These are phyloP conservation scores for Notiomystis cincta DNA, from an alignment of 2,113 vertebrate species.

Conservation along the genomic window DNA sequence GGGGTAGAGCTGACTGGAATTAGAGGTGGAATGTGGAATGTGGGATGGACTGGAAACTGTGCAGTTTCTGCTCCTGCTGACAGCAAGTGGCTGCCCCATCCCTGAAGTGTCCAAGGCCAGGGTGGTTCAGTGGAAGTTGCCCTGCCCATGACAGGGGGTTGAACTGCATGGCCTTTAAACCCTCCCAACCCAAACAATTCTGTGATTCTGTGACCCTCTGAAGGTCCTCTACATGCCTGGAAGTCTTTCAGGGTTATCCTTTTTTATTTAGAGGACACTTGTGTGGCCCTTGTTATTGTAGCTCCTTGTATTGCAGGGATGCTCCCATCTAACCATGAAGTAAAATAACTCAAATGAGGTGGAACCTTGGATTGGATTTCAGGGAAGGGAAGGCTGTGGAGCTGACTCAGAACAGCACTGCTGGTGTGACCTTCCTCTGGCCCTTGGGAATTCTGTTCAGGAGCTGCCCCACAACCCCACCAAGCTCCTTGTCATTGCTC, in stretches of 20 bases:
- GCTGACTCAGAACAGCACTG: background rate
- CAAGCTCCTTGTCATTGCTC: rapidly evolving
- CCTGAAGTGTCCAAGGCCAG: background rate
- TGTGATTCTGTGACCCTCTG: background rate
- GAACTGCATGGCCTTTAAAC: background rate
- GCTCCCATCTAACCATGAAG: background rate
- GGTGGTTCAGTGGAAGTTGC: rapidly evolving
- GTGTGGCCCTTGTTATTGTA: background rate
- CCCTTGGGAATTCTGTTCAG: background rate
- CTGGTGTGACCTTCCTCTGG: background rate
- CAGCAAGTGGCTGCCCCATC: background rate
- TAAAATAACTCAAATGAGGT: background rate
- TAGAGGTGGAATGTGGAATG: background rate
- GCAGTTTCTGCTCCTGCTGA: rapidly evolving
- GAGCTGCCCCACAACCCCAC: background rate
- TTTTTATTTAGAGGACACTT: background rate
- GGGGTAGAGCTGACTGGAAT: background rate
- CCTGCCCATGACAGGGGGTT: background rate
- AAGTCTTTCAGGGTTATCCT: background rate
- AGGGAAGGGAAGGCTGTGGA: background rate
- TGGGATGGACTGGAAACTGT: background rate
- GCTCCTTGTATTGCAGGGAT: background rate
- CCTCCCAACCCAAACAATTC: background rate
- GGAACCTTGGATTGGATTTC: background rate
- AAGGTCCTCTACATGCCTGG: background rate